Percentiles rank a stretch among this genome's conserved stretches.
Evolutionary conservation across 2,888 invertebrate genomes (phyloP).

Genomic region (Criorhina ranunculi): DNA sequence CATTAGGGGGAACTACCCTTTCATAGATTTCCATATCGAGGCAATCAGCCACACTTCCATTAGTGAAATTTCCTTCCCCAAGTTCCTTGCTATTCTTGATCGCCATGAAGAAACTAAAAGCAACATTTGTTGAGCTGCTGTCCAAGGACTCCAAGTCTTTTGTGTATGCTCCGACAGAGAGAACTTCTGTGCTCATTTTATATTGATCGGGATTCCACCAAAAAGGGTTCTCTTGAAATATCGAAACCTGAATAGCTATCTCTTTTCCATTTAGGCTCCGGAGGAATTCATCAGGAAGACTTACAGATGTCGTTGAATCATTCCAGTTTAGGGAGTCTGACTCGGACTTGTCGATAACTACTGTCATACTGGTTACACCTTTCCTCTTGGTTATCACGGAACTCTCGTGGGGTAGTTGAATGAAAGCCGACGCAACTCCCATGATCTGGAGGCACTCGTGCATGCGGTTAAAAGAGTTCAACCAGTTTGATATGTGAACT

Average conservation of each 20-base stretch:
- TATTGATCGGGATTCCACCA: conserved; percentile 80
- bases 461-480: conserved; percentile 49
- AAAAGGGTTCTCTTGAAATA: conserved; percentile 77
- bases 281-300: conserved; percentile 19
- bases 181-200: conserved; percentile 64
- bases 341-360: conserved; percentile 28
- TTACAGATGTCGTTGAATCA: conserved; percentile 15
- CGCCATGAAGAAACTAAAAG: conserved; percentile 67
- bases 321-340: conserved; percentile 7
- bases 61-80: background rate
- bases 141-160: conserved; percentile 11
- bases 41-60: conserved; percentile 60
- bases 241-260: conserved; percentile 38
- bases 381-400: background rate
- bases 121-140: background rate
- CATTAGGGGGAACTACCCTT: conserved; percentile 71
- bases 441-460: conserved; percentile 49
- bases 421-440: conserved; percentile 51
- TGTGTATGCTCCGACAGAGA: conserved; percentile 74
- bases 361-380: conserved; percentile 29
- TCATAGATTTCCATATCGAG: conserved; percentile 78
- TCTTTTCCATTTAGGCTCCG: background rate
- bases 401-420: conserved; percentile 50
- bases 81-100: background rate
- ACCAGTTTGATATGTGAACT: conserved; percentile 74